Evolutionary conservation across 2,113 vertebrate species (phyloP), one percentile per base, ranked within the genome.

Genomic region (Picathartes gymnocephalus): DNA sequence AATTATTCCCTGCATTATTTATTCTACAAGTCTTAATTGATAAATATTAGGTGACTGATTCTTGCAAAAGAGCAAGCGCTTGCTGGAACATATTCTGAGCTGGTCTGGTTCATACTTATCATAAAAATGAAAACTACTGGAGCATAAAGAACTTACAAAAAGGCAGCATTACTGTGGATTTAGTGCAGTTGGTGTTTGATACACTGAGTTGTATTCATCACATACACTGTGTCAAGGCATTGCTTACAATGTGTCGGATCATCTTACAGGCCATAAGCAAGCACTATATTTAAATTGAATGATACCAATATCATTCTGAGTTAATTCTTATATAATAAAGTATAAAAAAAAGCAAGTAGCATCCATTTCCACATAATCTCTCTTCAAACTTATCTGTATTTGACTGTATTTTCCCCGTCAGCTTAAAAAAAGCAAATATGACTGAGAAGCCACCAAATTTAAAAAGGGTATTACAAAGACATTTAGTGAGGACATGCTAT

Each of bases 91-190:
- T 44, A 69, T 86, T 94, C 88, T 19, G 51, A 86, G 86, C 82
- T 60, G 37, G 44, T 78, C 93, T 90, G 88, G 88, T 78, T 94
- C 78, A 40, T 60, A 79, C 69, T 96, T 97, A 95, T 82, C 93
- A 96, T 93, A 92, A 95, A 95, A 97, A 95, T 94, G 94, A 92
- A 96, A 97, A 84, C 86, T 86, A 90, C 80, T 84, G 82, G 61
- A 97, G 95, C 96, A 96, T 96, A 96, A 96, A 94, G 90, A 96
- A 88, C 79, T 92, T 90, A 92, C 76, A 94, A 86, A 96, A 94
- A 88, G 80, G 76, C 92, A 85, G 93, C 86, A 94, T 97, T 97
- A 96, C 83, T 86, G 82, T 86, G 92, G 96, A 90, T 97, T 97
- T 97, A 96, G 95, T 90, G 76, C 72, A 81, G 93, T 72, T 88